Percentiles rank a stretch among this genome's conserved stretches.
These are phyloP conservation scores for Bothrops jararaca DNA, from an alignment of 2,113 vertebrate genomes.

Conservation along the genomic window DNA sequence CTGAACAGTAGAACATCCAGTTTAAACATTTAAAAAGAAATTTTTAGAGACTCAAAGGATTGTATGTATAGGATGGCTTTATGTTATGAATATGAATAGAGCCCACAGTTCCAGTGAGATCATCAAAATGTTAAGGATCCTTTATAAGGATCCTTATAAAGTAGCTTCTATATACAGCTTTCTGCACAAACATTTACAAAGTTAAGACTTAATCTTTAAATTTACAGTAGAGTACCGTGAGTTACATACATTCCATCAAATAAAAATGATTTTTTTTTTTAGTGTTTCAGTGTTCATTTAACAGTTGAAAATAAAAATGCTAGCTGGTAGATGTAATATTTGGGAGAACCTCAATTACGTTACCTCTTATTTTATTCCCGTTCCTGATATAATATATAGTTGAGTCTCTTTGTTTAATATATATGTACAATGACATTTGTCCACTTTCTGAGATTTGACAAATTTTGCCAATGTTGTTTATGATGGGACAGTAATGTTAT, in stretches of 20 bases:
- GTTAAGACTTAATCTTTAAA: not conserved
- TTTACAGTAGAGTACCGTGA: not conserved
- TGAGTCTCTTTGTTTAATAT: conserved; percentile 32
- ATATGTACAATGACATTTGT: conserved; percentile 17
- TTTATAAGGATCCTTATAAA: not conserved
- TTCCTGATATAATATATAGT: conserved; percentile 5
- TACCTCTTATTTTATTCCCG: not conserved
- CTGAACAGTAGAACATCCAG: not conserved
- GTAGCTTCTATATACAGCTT: not conserved
- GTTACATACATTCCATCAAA: not conserved
- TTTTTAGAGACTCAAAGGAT: not conserved
- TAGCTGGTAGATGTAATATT: not conserved
- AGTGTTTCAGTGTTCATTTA: not conserved
- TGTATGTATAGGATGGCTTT: not conserved
- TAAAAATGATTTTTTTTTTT: not conserved
- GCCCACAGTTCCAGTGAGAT: not conserved
- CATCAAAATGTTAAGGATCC: not conserved
- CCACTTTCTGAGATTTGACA: conserved; percentile 26
- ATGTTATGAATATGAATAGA: not conserved
- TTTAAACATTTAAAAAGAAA: not conserved
- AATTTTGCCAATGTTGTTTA: conserved; percentile 25
- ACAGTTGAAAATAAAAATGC: not conserved
- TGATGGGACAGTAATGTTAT: conserved; percentile 79
- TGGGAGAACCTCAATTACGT: conserved; percentile 11
- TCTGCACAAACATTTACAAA: not conserved